Base-by-base conservation (phyloP, 92 coral and sea anemone species). In the Porites divaricata region DNA sequence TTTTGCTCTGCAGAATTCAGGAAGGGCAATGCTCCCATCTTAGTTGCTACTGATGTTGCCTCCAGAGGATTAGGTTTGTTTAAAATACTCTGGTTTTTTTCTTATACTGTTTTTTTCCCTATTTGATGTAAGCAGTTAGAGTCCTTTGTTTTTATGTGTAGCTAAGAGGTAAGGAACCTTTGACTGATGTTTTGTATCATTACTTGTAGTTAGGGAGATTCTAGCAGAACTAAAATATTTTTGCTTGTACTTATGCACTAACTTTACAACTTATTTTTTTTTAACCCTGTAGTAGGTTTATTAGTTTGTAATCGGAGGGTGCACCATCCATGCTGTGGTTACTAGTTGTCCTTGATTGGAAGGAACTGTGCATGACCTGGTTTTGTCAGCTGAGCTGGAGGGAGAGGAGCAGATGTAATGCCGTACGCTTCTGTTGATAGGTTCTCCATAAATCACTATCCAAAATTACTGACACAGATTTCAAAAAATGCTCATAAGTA, bases 31-130 rank as follows among this genome's bases (percentile, higher is more conserved):
- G 98, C 99, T 26, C 99, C 99, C 54, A 97, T 97, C 75, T 88
- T 97, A 52, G 98, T 97, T 84, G 99, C 99, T 58, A 97, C 99
- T 72, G 99, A 97, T 91, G 99, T 97, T 72, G 99, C 99, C 54
- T 97, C 99, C 0, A 85, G 99, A 76, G 99, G 99, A 56, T 87
- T 97, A 95, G 99, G 99, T 97, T 90, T 89, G 98, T 89, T 28
- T 26, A 48, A 15, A 11, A 11, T 41, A 17, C 21, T 58, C 72
- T 50, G 58, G 41, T 19, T n/a, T 10, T 1, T 24, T 22, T 2
- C 19, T 41, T 61, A 13, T 20, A 19, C 28, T 21, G 21, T 16
- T 11, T 25, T 25, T 62, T 35, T 57, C 51, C 11, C 21, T 11
- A 49, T 2, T 0, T 19, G 7, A 16, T 61, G 20, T 1, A 61